These are phyloP conservation scores for Timema cristinae DNA, from an alignment of 2,888 invertebrate species.

Conservation along the genomic window DNA sequence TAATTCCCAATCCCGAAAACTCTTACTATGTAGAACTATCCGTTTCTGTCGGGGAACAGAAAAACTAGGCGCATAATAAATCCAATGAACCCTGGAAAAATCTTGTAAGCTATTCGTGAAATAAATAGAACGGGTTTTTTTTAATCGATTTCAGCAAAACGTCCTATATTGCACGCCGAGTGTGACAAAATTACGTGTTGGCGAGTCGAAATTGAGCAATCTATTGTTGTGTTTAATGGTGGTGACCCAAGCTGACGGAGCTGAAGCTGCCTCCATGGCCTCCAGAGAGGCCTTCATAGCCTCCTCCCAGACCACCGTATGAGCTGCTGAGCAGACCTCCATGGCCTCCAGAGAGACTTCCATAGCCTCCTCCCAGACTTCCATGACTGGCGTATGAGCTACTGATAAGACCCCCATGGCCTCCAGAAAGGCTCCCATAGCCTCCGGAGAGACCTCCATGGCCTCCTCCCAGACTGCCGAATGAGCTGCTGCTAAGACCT, in stretches of 20 bases:
- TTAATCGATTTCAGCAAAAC: too few species aligned
- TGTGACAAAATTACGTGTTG: too few species aligned
- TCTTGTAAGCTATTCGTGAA: constrained; percentile 6
- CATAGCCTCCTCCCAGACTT: constrained; percentile 6
- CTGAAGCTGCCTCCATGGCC: constrained; percentile 14
- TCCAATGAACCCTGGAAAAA: constrained; percentile 6
- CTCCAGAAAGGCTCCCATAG: constrained; percentile 4
- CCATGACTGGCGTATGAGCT: background rate
- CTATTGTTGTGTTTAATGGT: background rate
- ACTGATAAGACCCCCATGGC: background rate
- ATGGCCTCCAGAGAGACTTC: constrained; percentile 5
- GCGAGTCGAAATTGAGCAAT: too few species aligned
- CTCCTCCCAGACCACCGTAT: background rate
- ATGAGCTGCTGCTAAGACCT: background rate
- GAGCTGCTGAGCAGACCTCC: background rate
- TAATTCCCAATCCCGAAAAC: constrained; percentile 11
- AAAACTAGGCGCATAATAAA: constrained; percentile 11
- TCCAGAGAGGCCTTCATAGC: constrained; percentile 11
- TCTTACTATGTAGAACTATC: constrained; percentile 4
- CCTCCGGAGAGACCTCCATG: constrained; percentile 8
- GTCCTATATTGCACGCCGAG: too few species aligned
- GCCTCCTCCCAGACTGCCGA: background rate
- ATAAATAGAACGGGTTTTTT: constrained; percentile 3
- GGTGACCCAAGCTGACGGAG: constrained; percentile 2
- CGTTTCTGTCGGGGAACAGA: constrained; percentile 7